These are phyloP conservation scores for Equus quagga DNA, from an alignment of 2,113 vertebrate species.

Conservation along the genomic window DNA sequence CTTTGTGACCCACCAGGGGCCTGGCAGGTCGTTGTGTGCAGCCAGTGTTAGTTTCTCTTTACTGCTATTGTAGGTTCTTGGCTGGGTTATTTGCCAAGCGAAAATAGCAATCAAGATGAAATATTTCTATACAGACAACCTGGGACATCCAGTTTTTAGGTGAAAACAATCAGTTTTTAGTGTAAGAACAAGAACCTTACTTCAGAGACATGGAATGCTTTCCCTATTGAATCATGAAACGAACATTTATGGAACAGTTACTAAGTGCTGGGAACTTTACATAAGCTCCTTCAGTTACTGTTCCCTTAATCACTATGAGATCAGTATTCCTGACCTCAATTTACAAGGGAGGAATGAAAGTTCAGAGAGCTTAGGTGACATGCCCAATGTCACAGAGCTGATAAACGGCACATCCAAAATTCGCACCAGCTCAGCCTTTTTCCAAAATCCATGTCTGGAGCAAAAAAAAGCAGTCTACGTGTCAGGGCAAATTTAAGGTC, in stretches of 20 bases:
- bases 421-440: background rate
- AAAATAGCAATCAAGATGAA: conserved; percentile 10
- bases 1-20: background rate
- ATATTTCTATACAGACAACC: conserved; percentile 23
- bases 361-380: background rate
- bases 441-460: background rate
- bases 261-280: background rate
- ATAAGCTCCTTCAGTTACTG: background rate
- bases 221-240: background rate
- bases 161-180: background rate
- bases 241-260: background rate
- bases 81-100: background rate
- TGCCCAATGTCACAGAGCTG: background rate
- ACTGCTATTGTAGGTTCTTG: background rate
- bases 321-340: background rate
- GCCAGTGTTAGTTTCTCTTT: background rate
- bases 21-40: background rate
- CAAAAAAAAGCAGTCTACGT: background rate
- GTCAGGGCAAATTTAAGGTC: background rate
- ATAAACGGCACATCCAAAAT: background rate
- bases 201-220: background rate
- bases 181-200: background rate
- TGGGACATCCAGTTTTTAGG: conserved; percentile 14
- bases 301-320: background rate
- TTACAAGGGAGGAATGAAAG: background rate